Evolutionary conservation across 1,140 invertebrate species (phyloP).

Genomic region (Heliothis virescens): DNA sequence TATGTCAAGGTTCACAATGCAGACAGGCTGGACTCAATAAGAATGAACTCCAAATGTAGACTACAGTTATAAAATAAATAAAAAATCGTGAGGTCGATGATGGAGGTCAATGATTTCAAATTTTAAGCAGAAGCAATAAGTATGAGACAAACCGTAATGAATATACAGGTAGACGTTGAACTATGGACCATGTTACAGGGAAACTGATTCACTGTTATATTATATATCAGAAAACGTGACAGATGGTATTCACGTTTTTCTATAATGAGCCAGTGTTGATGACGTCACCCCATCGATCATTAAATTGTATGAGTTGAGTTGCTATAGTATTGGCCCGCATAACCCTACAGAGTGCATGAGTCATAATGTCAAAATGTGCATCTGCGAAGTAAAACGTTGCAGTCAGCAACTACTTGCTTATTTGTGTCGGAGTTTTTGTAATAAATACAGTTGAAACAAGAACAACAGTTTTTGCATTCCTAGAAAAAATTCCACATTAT

Average conservation of each 20-base stretch:
- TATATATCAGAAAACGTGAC: slow-evolving; percentile 47
- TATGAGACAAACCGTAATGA: neutral
- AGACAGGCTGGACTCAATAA: slow-evolving; percentile 17
- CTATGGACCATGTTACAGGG: slow-evolving; percentile 24
- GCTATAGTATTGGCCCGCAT: slow-evolving; percentile 32
- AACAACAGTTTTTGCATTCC: slow-evolving; percentile 14
- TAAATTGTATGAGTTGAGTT: slow-evolving; percentile 29
- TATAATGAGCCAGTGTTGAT: slow-evolving; percentile 40
- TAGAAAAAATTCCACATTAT: slow-evolving; percentile 22
- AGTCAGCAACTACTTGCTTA: slow-evolving; percentile 8
- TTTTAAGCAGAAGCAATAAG: neutral
- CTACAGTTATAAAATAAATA: neutral
- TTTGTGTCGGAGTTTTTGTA: slow-evolving; percentile 8
- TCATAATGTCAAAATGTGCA: slow-evolving; percentile 44
- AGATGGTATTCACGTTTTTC: slow-evolving; percentile 41
- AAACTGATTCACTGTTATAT: slow-evolving; percentile 38
- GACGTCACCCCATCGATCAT: slow-evolving; percentile 40
- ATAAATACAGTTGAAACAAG: neutral
- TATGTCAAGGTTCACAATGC: slow-evolving; percentile 41
- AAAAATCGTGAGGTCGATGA: slow-evolving; percentile 12
- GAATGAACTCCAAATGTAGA: slow-evolving; percentile 27
- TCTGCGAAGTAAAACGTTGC: slow-evolving; percentile 23
- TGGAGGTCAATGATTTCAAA: slow-evolving; percentile 30
- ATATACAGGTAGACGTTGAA: slow-evolving; percentile 1
- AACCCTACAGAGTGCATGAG: slow-evolving; percentile 18